Percentiles rank a stretch among this genome's conserved stretches.
Evolutionary conservation across 2,113 vertebrate genomes (phyloP).

Genomic region (Heptranchias perlo): DNA sequence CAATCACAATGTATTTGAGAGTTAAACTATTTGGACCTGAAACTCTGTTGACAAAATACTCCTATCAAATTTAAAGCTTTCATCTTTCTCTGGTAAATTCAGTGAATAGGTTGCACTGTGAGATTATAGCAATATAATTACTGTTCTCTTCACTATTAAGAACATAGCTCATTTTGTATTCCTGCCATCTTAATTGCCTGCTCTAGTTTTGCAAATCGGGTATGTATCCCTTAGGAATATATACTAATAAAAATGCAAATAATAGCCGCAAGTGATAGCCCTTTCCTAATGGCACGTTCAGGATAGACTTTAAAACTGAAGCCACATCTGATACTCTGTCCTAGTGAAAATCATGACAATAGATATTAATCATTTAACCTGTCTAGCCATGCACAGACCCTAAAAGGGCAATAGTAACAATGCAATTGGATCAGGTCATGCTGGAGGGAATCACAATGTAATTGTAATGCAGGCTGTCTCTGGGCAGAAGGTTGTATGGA

Average conservation of each 20-base stretch:
- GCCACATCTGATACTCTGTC: not conserved
- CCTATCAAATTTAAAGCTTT: not conserved
- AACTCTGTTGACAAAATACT: not conserved
- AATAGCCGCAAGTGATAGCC: not conserved
- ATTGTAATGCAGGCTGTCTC: not conserved
- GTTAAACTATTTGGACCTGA: not conserved
- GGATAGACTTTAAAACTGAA: not conserved
- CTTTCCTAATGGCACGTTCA: not conserved
- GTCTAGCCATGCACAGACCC: not conserved
- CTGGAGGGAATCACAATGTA: not conserved
- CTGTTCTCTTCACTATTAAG: not conserved
- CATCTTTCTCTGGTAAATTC: not conserved
- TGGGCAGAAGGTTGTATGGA: not conserved
- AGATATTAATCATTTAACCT: not conserved
- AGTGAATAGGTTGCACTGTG: not conserved
- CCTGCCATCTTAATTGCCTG: not conserved
- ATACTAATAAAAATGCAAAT: constrained; percentile 8
- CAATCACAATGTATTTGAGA: not conserved
- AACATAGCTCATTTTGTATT: not conserved
- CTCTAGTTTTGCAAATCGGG: not conserved
- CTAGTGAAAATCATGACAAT: not conserved
- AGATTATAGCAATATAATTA: not conserved
- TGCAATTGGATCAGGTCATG: not conserved
- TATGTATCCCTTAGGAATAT: not conserved
- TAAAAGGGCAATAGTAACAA: not conserved